These are phyloP conservation scores for Taxidea taxus DNA, from an alignment of 2,113 vertebrate genomes.

Conservation along the genomic window DNA sequence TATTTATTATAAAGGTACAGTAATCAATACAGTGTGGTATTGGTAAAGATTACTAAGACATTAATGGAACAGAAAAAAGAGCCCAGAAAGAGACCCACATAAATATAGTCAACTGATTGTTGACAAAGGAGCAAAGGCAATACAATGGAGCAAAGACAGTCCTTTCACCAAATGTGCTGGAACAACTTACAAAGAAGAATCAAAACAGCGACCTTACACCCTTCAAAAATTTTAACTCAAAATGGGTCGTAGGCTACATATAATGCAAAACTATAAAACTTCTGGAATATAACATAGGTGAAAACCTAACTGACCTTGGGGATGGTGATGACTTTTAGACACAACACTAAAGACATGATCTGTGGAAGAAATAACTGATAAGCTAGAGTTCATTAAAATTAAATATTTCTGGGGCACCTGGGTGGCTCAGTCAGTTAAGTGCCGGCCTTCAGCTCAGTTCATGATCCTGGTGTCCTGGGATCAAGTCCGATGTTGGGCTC, in stretches of 20 bases:
- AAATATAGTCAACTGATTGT: neutral
- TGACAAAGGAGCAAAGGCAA: neutral
- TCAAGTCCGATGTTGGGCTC: neutral
- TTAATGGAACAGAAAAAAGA: neutral
- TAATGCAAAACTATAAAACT: neutral
- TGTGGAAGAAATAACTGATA: neutral
- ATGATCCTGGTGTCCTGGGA: neutral
- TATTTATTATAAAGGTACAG: neutral
- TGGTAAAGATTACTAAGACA: neutral
- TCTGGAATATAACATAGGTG: neutral
- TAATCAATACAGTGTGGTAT: neutral
- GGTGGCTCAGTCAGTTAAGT: neutral
- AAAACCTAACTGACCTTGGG: neutral
- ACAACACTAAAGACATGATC: neutral
- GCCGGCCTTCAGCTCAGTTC: neutral
- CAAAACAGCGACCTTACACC: neutral
- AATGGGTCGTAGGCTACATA: neutral
- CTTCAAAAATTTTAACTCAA: neutral
- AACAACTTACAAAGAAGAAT: neutral
- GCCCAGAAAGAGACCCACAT: neutral
- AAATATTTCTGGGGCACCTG: neutral
- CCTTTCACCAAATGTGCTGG: neutral
- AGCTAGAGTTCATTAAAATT: neutral
- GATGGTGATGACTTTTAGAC: neutral
- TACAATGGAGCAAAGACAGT: neutral